Evolutionary conservation across 2,888 invertebrate genomes (phyloP), one percentile per base, ranked within the genome.

Genomic region (Strigamia maritima): DNA sequence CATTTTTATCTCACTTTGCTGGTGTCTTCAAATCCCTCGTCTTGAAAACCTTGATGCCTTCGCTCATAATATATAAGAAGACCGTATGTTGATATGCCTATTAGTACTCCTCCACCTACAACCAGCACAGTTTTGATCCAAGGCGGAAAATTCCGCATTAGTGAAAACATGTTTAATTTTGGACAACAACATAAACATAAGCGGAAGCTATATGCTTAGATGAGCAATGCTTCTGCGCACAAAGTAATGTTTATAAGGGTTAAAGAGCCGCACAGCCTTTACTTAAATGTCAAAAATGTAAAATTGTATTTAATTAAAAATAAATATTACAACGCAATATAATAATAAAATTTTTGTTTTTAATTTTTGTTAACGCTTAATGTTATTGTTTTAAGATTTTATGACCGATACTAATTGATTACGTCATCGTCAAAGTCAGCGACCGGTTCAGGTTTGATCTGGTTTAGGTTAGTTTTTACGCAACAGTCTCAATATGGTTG

Each of bases 21-120:
- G 16, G 79, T 60, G 44, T 81, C 81, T 80, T 80, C 81, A 78
- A 81, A 81, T 6, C 81, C 81, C 79, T 81, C 81, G 44, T 81
- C 81, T 19, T 77, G 54, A 31, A 80, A 76, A 49, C 60, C 76
- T 26, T 19, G 60, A 38, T 75, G 77, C 16, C 79, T 75, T 79
- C 78, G 74, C 28, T 75, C 54, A 35, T 74, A 81, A 75, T 79
- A 80, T 19, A 28, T 22, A n/a, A 77, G 79, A 76, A 76, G 28
- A 22, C 35, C 77, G 44, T 81, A 81, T 16, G 81, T 80, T 14
- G 80, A 79, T 10, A 80, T 35, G 38, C 81, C 81, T 22, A 81
- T 75, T 4, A 80, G 24, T 44, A 80, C 19, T 26, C 81, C 80
- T 3, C 80, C 80, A 22, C 81, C 79, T 12, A 80, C 38, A 35